Evolutionary conservation across 2,888 invertebrate species (phyloP).

Genomic region (Chymomyza fuscimana): DNA sequence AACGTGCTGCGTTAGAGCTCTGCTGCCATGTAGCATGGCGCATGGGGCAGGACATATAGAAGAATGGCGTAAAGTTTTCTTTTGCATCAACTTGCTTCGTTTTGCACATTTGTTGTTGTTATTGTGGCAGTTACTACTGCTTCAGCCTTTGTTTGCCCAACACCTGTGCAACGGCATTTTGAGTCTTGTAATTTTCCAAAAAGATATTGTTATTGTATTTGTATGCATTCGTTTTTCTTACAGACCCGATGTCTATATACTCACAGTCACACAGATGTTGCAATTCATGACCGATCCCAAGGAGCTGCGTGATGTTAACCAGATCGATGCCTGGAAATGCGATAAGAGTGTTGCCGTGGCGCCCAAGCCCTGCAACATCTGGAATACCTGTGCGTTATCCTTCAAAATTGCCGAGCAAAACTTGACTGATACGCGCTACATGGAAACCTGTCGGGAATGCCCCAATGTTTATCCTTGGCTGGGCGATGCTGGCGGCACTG

Average conservation of each 20-base stretch:
- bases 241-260: constrained; percentile 92
- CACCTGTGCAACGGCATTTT: constrained; percentile 34
- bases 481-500: constrained; percentile 91
- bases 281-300: constrained; percentile 95
- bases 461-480: constrained; percentile 93
- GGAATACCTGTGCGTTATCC: constrained; percentile 90
- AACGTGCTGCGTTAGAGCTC: constrained; percentile 21
- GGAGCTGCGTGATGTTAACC: constrained; percentile 84
- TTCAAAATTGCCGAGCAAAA: constrained; percentile 89
- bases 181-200: not conserved
- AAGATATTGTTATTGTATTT: not conserved
- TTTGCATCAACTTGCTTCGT: constrained; percentile 37
- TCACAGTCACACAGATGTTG: constrained; percentile 92
- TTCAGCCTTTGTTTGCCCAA: constrained; percentile 29
- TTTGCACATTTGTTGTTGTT: constrained; percentile 30
- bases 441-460: constrained; percentile 93
- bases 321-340: constrained; percentile 91
- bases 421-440: constrained; percentile 90
- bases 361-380: constrained; percentile 87
- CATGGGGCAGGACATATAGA: not conserved
- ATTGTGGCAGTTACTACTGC: constrained; percentile 21
- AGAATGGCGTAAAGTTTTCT: constrained; percentile 47
- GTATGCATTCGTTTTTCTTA: constrained; percentile 51
- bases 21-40: constrained; percentile 5
- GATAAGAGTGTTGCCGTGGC: constrained; percentile 86